These are phyloP conservation scores for Ophthalmolycus amberensis DNA, from an alignment of 2,113 vertebrate genomes.

Conservation along the genomic window DNA sequence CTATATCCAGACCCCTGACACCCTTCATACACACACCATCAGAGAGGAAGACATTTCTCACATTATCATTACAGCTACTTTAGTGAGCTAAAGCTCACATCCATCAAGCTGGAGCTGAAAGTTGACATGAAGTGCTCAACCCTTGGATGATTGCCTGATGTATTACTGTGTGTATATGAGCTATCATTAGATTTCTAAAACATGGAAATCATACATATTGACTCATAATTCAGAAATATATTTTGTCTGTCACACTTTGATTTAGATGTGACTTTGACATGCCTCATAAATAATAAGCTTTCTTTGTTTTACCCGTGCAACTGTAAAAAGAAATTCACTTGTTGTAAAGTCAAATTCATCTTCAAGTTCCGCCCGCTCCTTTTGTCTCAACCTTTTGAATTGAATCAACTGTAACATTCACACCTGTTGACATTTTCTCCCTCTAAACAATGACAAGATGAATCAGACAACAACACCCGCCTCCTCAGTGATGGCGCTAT, in stretches of 20 bases:
- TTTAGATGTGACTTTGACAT: not conserved
- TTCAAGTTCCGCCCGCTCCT: not conserved
- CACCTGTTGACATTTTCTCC: constrained; percentile 50
- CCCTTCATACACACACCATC: constrained; percentile 24
- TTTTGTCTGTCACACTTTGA: not conserved
- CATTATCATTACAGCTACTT: constrained; percentile 31
- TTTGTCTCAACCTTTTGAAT: constrained; percentile 25
- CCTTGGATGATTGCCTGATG: not conserved
- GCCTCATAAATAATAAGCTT: not conserved
- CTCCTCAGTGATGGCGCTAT: constrained; percentile 42
- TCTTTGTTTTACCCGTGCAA: not conserved
- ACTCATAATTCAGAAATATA: not conserved
- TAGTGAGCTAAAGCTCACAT: constrained; percentile 4
- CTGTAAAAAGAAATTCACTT: not conserved
- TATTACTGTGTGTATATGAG: not conserved
- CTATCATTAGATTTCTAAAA: not conserved
- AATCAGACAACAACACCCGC: constrained; percentile 63
- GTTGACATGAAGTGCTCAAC: constrained; percentile 1
- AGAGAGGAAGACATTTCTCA: constrained; percentile 13
- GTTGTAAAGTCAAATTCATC: not conserved
- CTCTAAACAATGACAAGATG: constrained; percentile 50
- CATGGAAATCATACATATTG: not conserved
- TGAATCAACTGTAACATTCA: constrained; percentile 23
- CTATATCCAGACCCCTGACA: not conserved
- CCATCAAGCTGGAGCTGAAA: constrained; percentile 19